phyloP scores from a whole-genome alignment of 2,113 vertebrate species.

The Oreotragus oreotragus region DNA sequence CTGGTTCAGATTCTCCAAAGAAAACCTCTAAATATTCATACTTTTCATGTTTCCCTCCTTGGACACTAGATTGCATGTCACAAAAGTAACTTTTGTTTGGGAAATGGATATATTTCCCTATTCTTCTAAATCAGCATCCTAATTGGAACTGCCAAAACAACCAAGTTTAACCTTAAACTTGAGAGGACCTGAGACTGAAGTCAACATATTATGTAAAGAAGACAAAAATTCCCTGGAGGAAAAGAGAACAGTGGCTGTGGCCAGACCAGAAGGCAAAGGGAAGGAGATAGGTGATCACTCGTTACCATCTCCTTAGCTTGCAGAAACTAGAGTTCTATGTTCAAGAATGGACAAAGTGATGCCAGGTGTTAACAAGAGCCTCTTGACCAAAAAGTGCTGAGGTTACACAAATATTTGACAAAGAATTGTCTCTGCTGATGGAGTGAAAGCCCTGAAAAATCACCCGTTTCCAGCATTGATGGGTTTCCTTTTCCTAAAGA shows the following conservation, averaged over 20 bases:
- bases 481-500: conserved; percentile 37
- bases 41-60: background rate
- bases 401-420: conserved; percentile 33
- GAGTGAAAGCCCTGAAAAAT: conserved; percentile 28
- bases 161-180: conserved; percentile 2
- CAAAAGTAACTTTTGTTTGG: conserved; percentile 6
- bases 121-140: background rate
- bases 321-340: background rate
- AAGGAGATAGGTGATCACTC: background rate
- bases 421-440: conserved; percentile 19
- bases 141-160: background rate
- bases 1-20: background rate
- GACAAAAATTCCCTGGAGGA: background rate
- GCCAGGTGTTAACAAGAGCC: conserved; percentile 36
- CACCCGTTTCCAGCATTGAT: background rate
- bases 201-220: background rate
- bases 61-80: background rate
- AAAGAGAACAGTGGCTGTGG: background rate
- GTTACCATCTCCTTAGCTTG: background rate
- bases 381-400: conserved; percentile 40
- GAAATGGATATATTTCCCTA: background rate
- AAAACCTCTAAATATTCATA: background rate
- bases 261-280: background rate
- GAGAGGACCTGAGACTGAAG: background rate
- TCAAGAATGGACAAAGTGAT: background rate